Evolutionary conservation across 2,888 invertebrate species (phyloP), one percentile per base, ranked within the genome.

Genomic region (Amphipoea oculea): DNA sequence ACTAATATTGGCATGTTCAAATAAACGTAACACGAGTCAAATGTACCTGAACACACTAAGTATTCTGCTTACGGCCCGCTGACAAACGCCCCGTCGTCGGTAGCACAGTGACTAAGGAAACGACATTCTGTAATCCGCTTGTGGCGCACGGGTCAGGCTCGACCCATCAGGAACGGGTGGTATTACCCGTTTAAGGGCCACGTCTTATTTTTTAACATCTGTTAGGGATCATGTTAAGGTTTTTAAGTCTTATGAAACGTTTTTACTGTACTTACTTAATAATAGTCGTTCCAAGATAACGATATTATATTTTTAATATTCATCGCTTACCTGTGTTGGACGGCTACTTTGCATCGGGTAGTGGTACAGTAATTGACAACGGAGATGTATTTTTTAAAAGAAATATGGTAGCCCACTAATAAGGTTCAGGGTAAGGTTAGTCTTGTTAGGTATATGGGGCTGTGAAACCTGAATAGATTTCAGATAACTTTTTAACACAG

Each of bases 91-190:
- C 87, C 88, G 76, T 82, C 86, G 75, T 54, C 76, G 69, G 76
- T 66, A 36, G 66, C 73, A 76, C 73, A 23, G 76, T 85, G 79
- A 79, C 86, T 83, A 80, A 89, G 88, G 86, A 82, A 83, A 81
- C 82, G 87, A 87, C 88, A 86, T 85, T 83, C 85, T 85, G 90
- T 94, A 94, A 94, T 94, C 94, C 92, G 93, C 92, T 93, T 93
- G 93, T 88, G 92, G 92, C 85, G 81, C 40, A 73, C 89, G 91
- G 92, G 92, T 92, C 92, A 90, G 87, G 83, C 88, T 77, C 79
- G 80, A 85, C 86, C 86, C 86, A 84, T 86, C 86, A 80, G 77
- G 79, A 87, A 83, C 78, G 87, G 87, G 85, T 79, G 66, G 78
- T 20, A 77, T 88, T 89, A 84, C 84, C 66, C 76, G 62, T 79